Percentiles rank a stretch among this genome's conserved stretches.
phyloP scores from a whole-genome alignment of 2,888 invertebrate genomes.

The Galerucella calmariensis region DNA sequence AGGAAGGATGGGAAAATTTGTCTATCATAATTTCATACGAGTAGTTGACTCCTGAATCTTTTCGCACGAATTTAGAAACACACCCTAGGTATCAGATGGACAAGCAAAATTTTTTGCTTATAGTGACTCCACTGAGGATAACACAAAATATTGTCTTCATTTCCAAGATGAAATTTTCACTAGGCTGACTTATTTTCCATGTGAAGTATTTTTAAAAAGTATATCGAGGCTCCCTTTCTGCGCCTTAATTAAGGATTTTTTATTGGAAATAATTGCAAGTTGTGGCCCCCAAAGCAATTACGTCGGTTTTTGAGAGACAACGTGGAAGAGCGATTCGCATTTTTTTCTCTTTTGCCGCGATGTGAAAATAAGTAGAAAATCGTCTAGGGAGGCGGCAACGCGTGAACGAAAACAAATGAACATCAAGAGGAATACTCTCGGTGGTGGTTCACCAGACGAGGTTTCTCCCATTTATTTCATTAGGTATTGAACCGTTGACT shows the following conservation, averaged over 20 bases:
- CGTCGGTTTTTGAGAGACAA: slow-evolving; percentile 40
- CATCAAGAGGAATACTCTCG: slow-evolving; percentile 22
- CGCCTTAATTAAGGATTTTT: slow-evolving; percentile 45
- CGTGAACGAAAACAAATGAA: slow-evolving; percentile 37
- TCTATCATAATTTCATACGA: too few species aligned
- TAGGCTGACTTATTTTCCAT: slow-evolving; percentile 31
- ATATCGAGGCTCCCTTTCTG: slow-evolving; percentile 15
- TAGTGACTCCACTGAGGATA: neutral
- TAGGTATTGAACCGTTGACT: neutral
- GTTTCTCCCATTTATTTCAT: slow-evolving; percentile 21
- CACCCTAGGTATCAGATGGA: neutral
- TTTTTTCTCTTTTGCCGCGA: slow-evolving; percentile 37
- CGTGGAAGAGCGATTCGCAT: slow-evolving; percentile 36
- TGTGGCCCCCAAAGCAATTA: slow-evolving; percentile 42
- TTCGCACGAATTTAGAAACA: too few species aligned
- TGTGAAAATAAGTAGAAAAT: slow-evolving; percentile 46
- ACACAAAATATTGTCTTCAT: neutral
- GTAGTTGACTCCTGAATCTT: too few species aligned
- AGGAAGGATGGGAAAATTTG: too few species aligned
- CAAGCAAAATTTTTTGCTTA: neutral
- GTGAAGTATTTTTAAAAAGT: slow-evolving; percentile 31
- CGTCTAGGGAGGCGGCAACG: slow-evolving; percentile 36
- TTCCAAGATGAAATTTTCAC: slow-evolving; percentile 11
- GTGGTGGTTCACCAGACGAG: slow-evolving; percentile 13
- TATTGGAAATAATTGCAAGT: slow-evolving; percentile 43